phyloP scores from a whole-genome alignment of 2,797 vertebrate genomes.

The Austrolebias charrua region DNA sequence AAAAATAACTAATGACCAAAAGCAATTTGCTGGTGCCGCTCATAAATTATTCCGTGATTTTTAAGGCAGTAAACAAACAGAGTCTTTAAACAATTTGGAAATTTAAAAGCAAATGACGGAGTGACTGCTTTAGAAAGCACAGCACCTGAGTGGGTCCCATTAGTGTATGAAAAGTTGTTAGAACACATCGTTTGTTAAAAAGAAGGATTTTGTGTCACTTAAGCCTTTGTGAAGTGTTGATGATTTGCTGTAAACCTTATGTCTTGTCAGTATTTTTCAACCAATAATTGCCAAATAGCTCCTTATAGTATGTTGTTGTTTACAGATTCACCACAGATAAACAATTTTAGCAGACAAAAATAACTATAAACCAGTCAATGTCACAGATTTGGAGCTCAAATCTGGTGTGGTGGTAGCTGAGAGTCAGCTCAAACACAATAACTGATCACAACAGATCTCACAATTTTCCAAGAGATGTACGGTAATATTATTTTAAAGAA shows the following conservation, averaged over 20 bases:
- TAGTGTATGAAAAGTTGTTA: slow-evolving; percentile 41
- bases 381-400: no score
- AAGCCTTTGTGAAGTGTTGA: slow-evolving; percentile 13
- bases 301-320: no score
- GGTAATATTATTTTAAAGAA: no score
- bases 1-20: slow-evolving; percentile 44
- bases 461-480: no score
- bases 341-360: no score
- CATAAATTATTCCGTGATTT: slow-evolving; percentile 72
- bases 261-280: no score
- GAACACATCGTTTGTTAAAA: slow-evolving; percentile 29
- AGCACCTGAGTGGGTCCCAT: slow-evolving; percentile 16
- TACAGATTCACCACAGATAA: no score
- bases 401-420: no score
- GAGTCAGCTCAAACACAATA: no score
- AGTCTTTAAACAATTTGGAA: slow-evolving; percentile 39
- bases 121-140: slow-evolving; percentile 18
- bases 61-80: slow-evolving; percentile 69
- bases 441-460: no score
- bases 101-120: slow-evolving; percentile 23
- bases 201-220: slow-evolving; percentile 12
- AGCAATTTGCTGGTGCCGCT: slow-evolving; percentile 65
- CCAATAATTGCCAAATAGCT: no score
- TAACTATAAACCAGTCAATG: no score
- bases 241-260: not conserved